These are phyloP conservation scores for Brachionus rubens DNA, from an alignment of 1,140 invertebrate species.

Conservation along the genomic window DNA sequence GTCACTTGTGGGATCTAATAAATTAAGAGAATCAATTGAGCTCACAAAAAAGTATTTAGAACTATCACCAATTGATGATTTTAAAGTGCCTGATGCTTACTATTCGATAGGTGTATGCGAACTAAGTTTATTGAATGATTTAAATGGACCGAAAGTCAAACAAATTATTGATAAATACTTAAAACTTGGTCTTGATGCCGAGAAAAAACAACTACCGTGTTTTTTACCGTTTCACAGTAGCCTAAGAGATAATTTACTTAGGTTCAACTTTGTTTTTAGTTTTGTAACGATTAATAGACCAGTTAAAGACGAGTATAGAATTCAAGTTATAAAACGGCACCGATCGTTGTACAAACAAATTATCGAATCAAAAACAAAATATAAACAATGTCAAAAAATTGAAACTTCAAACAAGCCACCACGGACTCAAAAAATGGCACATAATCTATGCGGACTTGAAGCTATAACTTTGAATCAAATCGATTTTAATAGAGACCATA, in stretches of 20 bases:
- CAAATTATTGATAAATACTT: neutral
- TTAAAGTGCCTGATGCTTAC: neutral
- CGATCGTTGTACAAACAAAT: too few species aligned
- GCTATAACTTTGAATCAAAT: neutral
- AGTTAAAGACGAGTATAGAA: neutral
- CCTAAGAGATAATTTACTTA: neutral
- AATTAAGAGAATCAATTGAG: neutral
- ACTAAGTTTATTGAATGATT: neutral
- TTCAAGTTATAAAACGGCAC: too few species aligned
- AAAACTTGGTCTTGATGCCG: too few species aligned
- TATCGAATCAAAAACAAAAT: too few species aligned
- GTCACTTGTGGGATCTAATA: neutral
- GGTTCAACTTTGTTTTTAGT: neutral
- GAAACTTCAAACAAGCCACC: neutral
- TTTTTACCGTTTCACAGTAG: slow-evolving; percentile 31
- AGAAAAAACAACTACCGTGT: slow-evolving; percentile 21
- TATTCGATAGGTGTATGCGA: slow-evolving; percentile 8
- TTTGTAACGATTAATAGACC: neutral
- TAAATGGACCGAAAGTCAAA: neutral
- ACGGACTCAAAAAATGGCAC: neutral
- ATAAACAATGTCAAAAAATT: neutral
- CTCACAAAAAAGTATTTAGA: neutral
- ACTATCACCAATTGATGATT: neutral
- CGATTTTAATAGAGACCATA: neutral
- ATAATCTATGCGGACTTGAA: neutral